phyloP scores from a whole-genome alignment of 2,797 vertebrate species.

The Falco peregrinus region DNA sequence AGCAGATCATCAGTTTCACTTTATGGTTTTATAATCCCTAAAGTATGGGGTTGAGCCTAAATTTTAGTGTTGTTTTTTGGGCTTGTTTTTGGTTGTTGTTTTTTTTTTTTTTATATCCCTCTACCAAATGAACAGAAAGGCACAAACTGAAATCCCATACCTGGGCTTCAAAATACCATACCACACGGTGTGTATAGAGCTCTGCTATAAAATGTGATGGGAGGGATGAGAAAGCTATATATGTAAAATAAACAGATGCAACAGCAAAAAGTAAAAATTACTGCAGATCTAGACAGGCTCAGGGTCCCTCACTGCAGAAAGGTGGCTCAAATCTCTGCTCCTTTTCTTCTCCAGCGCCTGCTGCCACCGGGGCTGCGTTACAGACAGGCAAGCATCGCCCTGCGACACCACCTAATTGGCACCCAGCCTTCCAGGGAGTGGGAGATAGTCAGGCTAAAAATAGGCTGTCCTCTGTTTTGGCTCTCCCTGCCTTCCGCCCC shows the following conservation, averaged over 20 bases:
- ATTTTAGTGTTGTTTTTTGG: not conserved
- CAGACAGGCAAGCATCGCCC: not conserved
- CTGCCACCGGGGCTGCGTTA: accelerated
- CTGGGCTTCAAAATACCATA: not conserved
- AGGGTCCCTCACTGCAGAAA: not conserved
- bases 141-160: not conserved
- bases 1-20: not conserved
- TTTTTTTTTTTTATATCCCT: not conserved
- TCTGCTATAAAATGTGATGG: not conserved
- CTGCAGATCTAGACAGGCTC: not conserved
- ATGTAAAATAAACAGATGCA: not conserved
- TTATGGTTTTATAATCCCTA: not conserved
- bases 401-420: not conserved
- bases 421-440: slow-evolving; percentile 53
- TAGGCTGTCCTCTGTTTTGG: slow-evolving; percentile 36
- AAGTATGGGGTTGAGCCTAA: not conserved
- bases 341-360: not conserved
- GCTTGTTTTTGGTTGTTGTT: not conserved
- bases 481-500: not conserved
- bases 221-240: not conserved
- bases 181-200: accelerated
- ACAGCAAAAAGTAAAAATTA: not conserved
- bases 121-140: not conserved
- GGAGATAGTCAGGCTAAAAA: slow-evolving; percentile 67
- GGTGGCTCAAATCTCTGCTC: not conserved